phyloP scores from a whole-genome alignment of 1,140 invertebrate genomes.

The Saccostrea echinata region DNA sequence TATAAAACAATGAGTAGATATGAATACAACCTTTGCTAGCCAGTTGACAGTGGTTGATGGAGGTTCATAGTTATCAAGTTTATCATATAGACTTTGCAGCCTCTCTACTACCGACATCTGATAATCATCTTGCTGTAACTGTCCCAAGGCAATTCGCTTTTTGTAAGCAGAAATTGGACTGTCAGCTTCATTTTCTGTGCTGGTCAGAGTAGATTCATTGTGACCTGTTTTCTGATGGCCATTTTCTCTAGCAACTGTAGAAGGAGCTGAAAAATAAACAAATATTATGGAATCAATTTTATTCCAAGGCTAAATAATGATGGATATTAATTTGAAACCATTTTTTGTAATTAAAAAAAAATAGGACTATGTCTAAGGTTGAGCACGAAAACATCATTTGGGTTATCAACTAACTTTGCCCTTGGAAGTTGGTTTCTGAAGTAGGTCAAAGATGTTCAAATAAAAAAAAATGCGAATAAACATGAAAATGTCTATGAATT shows the following conservation, averaged over 20 bases:
- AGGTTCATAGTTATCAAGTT: slow-evolving; percentile 63
- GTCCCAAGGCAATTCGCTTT: slow-evolving; percentile 81
- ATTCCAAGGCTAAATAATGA: background rate
- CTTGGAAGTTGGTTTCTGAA: background rate
- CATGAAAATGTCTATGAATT: background rate
- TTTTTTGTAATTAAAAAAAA: background rate
- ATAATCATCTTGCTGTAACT: slow-evolving; percentile 85
- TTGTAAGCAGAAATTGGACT: slow-evolving; percentile 64
- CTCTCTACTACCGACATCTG: slow-evolving; percentile 86
- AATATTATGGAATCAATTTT: background rate
- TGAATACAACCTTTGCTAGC: slow-evolving; percentile 18
- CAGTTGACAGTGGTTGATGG: slow-evolving; percentile 34
- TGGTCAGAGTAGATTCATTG: background rate
- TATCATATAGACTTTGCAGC: slow-evolving; percentile 85
- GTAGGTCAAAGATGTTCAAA: background rate
- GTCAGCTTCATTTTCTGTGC: background rate
- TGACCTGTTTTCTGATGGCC: background rate
- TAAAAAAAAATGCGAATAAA: background rate
- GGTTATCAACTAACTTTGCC: background rate
- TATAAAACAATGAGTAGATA: no score
- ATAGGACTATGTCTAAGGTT: background rate
- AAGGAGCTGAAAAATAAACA: background rate
- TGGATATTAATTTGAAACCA: background rate
- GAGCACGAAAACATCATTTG: no score
- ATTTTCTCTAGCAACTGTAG: background rate